Percentiles rank a stretch among this genome's conserved stretches.
phyloP scores from a whole-genome alignment of 2,888 invertebrate species.

The Tachystola acroxantha region DNA sequence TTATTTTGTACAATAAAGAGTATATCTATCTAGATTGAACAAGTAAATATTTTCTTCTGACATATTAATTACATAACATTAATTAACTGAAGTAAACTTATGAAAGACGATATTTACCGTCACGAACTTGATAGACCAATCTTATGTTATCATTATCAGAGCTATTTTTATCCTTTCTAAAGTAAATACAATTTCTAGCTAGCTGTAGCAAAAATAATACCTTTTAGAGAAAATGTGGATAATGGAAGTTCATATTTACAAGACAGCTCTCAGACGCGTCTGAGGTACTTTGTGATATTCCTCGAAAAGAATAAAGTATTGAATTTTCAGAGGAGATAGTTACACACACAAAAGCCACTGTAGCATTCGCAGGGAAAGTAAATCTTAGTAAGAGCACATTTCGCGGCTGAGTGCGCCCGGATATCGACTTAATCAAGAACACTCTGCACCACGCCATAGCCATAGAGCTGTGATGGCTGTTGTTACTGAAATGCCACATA shows the following conservation, averaged over 20 bases:
- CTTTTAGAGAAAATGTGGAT: neutral
- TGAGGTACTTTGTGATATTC: neutral
- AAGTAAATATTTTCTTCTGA: too few species aligned
- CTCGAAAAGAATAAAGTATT: conserved; percentile 5
- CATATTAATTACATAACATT: too few species aligned
- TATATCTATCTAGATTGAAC: too few species aligned
- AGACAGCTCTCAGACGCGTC: conserved; percentile 1
- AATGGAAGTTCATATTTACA: neutral
- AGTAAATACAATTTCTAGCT: too few species aligned
- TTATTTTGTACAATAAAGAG: too few species aligned
- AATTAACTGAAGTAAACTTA: too few species aligned
- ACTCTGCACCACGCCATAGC: conserved; percentile 32
- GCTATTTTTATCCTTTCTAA: neutral
- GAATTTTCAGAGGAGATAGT: conserved; percentile 11
- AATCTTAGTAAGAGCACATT: conserved; percentile 34
- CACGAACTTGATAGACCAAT: neutral
- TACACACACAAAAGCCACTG: conserved; percentile 14
- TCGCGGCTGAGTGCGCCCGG: conserved; percentile 29
- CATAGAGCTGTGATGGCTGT: neutral
- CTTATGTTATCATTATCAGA: neutral
- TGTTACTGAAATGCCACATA: too few species aligned
- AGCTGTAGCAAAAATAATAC: too few species aligned
- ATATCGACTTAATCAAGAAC: conserved; percentile 56
- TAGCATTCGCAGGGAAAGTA: conserved; percentile 18
- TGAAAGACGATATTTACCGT: neutral